Conservation (phyloP, 2,888 invertebrate species). For the Himalopsyche anomala region DNA sequence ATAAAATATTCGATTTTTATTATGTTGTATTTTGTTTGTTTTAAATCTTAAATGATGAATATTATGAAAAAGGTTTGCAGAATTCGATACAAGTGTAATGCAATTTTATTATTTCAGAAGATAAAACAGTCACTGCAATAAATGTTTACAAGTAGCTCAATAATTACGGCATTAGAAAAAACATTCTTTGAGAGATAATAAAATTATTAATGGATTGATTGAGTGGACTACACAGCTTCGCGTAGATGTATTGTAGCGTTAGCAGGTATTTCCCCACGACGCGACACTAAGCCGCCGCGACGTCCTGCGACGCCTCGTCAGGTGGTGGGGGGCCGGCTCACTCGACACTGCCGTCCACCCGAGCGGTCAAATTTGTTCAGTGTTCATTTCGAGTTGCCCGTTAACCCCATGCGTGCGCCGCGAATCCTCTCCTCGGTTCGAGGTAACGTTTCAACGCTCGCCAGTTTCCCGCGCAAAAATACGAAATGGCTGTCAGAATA, state of each 20-base stretch:
- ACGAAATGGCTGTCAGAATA: not conserved
- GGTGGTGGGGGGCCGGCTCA: not conserved
- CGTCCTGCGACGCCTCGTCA: not conserved
- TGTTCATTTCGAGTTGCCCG: not conserved
- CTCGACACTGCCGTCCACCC: not conserved
- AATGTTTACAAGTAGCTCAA: too few relatives aligned
- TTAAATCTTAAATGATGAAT: too few relatives aligned
- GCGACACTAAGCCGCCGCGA: not conserved
- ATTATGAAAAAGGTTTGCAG: too few relatives aligned
- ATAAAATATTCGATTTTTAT: too few relatives aligned
- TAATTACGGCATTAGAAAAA: not conserved
- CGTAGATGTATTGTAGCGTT: not conserved
- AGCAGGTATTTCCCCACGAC: slow-evolving; percentile 28
- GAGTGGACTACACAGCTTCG: not conserved
- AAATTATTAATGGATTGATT: not conserved
- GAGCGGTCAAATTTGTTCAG: not conserved
- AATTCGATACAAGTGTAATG: too few relatives aligned
- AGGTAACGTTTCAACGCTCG: not conserved
- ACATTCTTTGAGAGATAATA: not conserved
- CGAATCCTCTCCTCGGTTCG: not conserved
- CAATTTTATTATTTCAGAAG: too few relatives aligned
- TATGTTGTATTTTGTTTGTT: too few relatives aligned
- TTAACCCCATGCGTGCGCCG: not conserved
- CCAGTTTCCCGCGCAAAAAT: not conserved
- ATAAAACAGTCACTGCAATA: too few relatives aligned